Percentiles rank a stretch among this genome's conserved stretches.
Conservation (phyloP, 2,888 invertebrate species). For the Orthosia cruda region DNA sequence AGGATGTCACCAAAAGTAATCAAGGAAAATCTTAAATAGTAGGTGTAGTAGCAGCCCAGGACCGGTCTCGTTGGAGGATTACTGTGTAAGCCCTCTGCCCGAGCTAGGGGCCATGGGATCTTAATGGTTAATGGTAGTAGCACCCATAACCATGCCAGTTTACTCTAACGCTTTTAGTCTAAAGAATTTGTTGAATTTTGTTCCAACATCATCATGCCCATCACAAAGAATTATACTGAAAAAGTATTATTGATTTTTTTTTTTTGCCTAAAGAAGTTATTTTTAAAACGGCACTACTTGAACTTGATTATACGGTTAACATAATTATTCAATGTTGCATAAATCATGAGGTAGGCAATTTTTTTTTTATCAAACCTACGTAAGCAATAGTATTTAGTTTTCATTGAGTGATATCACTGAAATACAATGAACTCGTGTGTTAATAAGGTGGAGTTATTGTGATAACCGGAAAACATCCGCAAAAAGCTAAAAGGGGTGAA, state of each 20-base stretch:
- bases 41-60: not conserved
- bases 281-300: not conserved
- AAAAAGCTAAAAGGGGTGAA: slow-evolving; percentile 9
- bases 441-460: slow-evolving; percentile 12
- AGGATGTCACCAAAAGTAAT: not conserved
- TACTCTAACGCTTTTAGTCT: no score
- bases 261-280: no score
- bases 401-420: slow-evolving; percentile 5
- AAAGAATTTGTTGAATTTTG: not conserved
- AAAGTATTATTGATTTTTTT: no score
- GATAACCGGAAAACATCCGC: slow-evolving; percentile 16
- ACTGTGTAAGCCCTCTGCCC: no score
- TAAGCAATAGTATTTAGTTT: not conserved
- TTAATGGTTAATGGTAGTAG: no score
- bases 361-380: not conserved
- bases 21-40: not conserved
- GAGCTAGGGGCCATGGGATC: no score
- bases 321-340: not conserved
- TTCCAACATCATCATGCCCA: not conserved
- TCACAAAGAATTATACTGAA: not conserved
- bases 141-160: not conserved
- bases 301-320: not conserved
- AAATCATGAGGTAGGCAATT: not conserved
- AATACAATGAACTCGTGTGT: slow-evolving; percentile 8
- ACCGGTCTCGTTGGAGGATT: no score